phyloP scores from a whole-genome alignment of 2,888 invertebrate genomes.

The Pandemis corylana region DNA sequence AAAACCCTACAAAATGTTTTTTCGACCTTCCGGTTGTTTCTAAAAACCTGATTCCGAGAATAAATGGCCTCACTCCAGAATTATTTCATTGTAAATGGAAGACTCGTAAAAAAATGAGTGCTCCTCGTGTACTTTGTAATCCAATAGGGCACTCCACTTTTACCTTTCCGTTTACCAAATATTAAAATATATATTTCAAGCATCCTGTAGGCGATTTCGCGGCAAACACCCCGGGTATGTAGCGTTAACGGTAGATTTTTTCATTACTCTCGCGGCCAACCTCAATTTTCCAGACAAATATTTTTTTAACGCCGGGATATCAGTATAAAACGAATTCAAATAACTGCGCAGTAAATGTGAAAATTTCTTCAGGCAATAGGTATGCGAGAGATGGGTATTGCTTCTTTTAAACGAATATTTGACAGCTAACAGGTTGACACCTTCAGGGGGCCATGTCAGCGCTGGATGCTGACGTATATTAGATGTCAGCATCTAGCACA shows the following conservation, averaged over 20 bases:
- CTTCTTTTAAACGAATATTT: constrained; percentile 65
- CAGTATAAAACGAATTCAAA: constrained; percentile 56
- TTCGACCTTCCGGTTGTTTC: background rate
- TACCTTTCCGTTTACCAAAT: constrained; percentile 17
- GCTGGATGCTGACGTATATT: constrained; percentile 64
- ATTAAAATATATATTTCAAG: constrained; percentile 16
- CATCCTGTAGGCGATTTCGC: constrained; percentile 16
- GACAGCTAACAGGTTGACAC: constrained; percentile 59
- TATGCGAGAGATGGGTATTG: constrained; percentile 47
- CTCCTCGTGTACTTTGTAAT: constrained; percentile 8
- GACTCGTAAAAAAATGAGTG: constrained; percentile 18
- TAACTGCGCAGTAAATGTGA: constrained; percentile 51
- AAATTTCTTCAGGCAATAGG: constrained; percentile 47
- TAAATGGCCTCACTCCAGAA: background rate
- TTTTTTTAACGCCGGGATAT: constrained; percentile 51
- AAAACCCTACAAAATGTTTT: background rate
- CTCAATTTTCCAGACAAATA: constrained; percentile 64
- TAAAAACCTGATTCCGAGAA: background rate
- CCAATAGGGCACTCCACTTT: constrained; percentile 18
- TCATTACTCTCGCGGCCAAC: constrained; percentile 60
- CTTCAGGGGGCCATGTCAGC: constrained; percentile 52
- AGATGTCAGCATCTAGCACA: constrained; percentile 47
- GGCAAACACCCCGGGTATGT: constrained; percentile 20
- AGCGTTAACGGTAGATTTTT: constrained; percentile 56
- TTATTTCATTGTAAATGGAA: constrained; percentile 20